These are phyloP conservation scores for Peromyscus melanophrys DNA, from an alignment of 2,797 vertebrate species.

Conservation along the genomic window DNA sequence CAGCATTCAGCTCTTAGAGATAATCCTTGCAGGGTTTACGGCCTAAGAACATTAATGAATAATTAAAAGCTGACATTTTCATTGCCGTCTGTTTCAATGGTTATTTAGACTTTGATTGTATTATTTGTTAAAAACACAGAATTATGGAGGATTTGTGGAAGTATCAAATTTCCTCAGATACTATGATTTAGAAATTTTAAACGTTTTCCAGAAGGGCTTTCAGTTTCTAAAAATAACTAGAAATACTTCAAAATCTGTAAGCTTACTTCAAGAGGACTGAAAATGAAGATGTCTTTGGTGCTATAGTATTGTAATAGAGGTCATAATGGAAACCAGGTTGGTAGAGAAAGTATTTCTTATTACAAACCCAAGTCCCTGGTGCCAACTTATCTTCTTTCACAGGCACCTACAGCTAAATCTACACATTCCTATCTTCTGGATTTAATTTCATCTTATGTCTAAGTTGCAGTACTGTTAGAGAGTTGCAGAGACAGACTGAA, in stretches of 20 bases:
- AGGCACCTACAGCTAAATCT: background rate
- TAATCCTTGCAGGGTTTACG: background rate
- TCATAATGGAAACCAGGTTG: background rate
- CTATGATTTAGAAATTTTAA: slow-evolving; percentile 5
- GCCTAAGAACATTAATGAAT: background rate
- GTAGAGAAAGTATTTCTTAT: background rate
- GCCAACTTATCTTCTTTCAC: background rate
- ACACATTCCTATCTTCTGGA: background rate
- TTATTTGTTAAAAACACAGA: background rate
- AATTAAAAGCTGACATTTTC: background rate
- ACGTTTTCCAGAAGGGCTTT: background rate
- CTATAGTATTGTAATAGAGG: background rate
- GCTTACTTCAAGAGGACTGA: background rate
- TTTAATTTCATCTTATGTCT: background rate
- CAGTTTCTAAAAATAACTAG: background rate
- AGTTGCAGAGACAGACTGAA: background rate
- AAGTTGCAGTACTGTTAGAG: background rate
- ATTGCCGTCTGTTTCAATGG: background rate
- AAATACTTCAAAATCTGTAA: background rate
- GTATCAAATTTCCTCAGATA: slow-evolving; percentile 1
- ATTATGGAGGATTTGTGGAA: background rate
- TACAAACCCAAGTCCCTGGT: background rate
- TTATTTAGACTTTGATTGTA: background rate
- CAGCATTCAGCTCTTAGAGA: background rate
- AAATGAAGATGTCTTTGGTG: background rate